phyloP scores from a whole-genome alignment of 2,113 vertebrate species.

The rabbit (Oryctolagus cuniculus) region mOryCun1.1 NC_091438.1:138732501-138733000 shows the following conservation, averaged over 20 bases:
- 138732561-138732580: neutral
- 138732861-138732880: conserved; percentile 15
- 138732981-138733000: conserved; percentile 30
- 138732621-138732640: neutral
- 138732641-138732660: neutral
- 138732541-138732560: neutral
- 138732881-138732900: neutral
- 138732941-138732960: neutral
- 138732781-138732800: neutral
- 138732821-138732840: neutral
- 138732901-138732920: neutral
- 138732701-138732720: neutral
- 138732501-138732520: neutral
- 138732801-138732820: neutral
- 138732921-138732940: neutral
- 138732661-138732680: neutral
- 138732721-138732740: neutral
- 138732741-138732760: neutral
- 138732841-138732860: neutral
- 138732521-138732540: neutral
- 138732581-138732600: neutral
- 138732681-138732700: neutral
- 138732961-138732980: neutral
- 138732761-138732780: neutral
- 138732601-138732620: neutral